phyloP scores from a whole-genome alignment of 2,113 vertebrate species.

The Dermatemys mawii region DNA sequence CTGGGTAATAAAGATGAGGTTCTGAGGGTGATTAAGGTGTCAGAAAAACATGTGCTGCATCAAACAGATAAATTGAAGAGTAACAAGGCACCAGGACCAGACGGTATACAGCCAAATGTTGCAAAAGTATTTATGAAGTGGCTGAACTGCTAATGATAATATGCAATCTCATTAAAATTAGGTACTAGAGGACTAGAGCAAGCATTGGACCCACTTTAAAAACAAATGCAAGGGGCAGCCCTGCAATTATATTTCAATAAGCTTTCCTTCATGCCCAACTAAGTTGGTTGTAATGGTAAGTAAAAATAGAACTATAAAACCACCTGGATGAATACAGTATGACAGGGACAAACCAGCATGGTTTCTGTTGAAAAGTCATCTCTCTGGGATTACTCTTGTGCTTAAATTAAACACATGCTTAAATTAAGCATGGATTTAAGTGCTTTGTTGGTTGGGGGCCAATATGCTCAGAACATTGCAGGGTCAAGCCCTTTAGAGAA shows the following conservation, averaged over 20 bases:
- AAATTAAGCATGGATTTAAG: background rate
- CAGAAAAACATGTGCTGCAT: conserved; percentile 49
- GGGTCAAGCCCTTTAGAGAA: background rate
- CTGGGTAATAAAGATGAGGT: conserved; percentile 46
- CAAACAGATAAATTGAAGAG: conserved; percentile 63
- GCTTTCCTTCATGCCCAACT: background rate
- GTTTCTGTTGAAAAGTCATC: background rate
- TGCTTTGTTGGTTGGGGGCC: background rate
- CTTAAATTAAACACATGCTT: too few relatives aligned
- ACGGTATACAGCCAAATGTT: conserved; percentile 54
- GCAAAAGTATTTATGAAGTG: conserved; percentile 61
- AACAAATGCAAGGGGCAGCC: background rate
- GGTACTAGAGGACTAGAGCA: conserved; percentile 58
- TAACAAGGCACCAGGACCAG: conserved; percentile 59
- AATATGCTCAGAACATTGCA: background rate
- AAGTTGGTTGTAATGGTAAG: background rate
- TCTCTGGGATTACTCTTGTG: background rate
- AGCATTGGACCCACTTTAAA: conserved; percentile 43
- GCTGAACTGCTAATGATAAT: conserved; percentile 55
- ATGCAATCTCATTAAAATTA: conserved; percentile 57
- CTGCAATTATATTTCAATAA: background rate
- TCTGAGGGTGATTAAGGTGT: background rate
- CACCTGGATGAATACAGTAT: background rate
- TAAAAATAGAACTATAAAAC: background rate
- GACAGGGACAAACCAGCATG: background rate